Base-by-base conservation (phyloP, 2,888 invertebrate genomes). In the Lapara coniferarum region DNA sequence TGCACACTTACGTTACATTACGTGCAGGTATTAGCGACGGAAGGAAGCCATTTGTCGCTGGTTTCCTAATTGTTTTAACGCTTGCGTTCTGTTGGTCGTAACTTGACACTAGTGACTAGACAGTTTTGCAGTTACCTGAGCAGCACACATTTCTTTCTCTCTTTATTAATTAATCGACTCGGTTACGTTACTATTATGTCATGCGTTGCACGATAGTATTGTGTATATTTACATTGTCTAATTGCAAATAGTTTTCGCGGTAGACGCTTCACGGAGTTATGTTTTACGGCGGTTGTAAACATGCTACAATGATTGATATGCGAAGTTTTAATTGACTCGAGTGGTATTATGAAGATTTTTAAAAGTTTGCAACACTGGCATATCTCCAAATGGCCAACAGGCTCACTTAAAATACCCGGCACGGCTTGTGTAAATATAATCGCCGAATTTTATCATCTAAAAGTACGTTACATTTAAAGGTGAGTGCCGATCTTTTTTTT, bases 21-120 rank as follows among this genome's bases (percentile, higher is more conserved):
- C 69, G 67, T 70, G 67, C 69, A 55, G 68, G 57, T 10, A 68
- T 66, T 67, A 71, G 69, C 67, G 44, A 67, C 74, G 73, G 75
- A 73, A 79, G 78, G 78, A 78, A 75, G 70, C 74, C 51, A 63
- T 67, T 72, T 72, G 58, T 72, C 72, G 30, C 69, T 68, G 25
- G 44, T 56, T 67, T 67, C 69, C 72, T 74, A 74, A 79, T 74
- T 71, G 56, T 73, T 71, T 71, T 55, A 55, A 55, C 55, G 19
- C 16, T 59, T n/a, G 10, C 37, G 14, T 14, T 59, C 13, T 59
- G 25, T 37, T 13, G 37, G 44, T 59, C 8, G n/a, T 59, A 59
- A 44, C 30, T 30, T 30, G 16, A 6, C 7, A 58, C 53, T 16
- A 53, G 37, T 37, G 37, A 8, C 37, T 37, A 37, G 4, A 37